A percentile compares a stretch with the other conserved stretches of the same genome.
Evolutionary conservation across 2,113 vertebrate genomes (phyloP).

Genomic region (Sceloporus undulatus): DNA sequence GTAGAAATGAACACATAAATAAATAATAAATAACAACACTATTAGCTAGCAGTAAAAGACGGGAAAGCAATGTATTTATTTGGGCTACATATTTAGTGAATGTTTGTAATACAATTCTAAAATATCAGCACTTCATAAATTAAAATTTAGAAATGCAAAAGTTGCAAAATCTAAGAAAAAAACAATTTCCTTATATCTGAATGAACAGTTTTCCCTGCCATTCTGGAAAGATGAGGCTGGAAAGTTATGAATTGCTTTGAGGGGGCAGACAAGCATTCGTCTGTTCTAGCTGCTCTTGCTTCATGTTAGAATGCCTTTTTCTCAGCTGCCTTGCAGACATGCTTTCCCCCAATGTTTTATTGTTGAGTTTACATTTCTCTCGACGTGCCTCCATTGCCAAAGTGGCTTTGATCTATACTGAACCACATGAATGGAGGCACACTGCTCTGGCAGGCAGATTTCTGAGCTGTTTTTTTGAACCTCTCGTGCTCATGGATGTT

Average conservation of each 20-base stretch:
- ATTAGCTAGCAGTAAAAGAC: background rate
- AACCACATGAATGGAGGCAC: background rate
- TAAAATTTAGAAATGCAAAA: background rate
- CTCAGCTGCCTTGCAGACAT: background rate
- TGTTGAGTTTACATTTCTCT: background rate
- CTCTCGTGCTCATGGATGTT: background rate
- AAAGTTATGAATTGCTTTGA: background rate
- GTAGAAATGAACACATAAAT: too few species aligned
- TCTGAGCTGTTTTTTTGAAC: slow-evolving; percentile 15
- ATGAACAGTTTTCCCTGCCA: background rate
- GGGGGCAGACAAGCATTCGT: background rate
- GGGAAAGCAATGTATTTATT: background rate
- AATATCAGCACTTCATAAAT: background rate
- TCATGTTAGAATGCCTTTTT: background rate
- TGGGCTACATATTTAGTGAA: background rate
- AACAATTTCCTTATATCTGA: too few species aligned
- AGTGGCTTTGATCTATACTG: background rate
- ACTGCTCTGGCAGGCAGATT: background rate
- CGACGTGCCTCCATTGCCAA: background rate
- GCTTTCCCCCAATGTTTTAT: background rate
- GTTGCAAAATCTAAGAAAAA: background rate
- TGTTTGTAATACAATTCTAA: background rate
- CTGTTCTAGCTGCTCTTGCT: background rate
- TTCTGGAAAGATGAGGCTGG: background rate
- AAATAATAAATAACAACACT: too few species aligned